Conservation (phyloP, 1,140 invertebrate genomes). For the Ladona fulva region DNA sequence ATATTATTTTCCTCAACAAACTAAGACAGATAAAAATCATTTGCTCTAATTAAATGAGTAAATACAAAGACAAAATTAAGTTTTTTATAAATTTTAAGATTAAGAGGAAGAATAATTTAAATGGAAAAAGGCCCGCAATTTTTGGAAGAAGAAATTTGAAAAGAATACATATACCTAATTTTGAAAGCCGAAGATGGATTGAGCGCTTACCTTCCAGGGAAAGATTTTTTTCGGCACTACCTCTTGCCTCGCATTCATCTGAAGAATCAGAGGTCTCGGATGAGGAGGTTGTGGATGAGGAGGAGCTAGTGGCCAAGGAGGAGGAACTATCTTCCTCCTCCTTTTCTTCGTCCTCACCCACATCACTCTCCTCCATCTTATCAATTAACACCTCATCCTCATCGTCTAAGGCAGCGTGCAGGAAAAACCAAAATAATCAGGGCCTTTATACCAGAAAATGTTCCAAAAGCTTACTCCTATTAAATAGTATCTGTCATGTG, state of each 20-base stretch:
- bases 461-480: not conserved
- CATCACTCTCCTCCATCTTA: not conserved
- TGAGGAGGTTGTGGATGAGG: not conserved
- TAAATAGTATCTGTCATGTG: too few species aligned
- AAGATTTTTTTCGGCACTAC: slow-evolving; percentile 10
- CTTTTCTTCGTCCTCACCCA: not conserved
- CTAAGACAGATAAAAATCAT: too few species aligned
- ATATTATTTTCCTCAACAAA: too few species aligned
- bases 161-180: not conserved
- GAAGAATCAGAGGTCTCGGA: slow-evolving; percentile 11
- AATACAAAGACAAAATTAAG: too few species aligned
- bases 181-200: not conserved
- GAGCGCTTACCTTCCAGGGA: slow-evolving; percentile 14
- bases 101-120: too few species aligned
- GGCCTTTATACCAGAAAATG: not conserved
- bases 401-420: slow-evolving; percentile 15
- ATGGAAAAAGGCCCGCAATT: too few species aligned
- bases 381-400: slow-evolving; percentile 1
- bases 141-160: not conserved
- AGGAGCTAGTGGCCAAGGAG: not conserved
- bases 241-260: slow-evolving; percentile 7
- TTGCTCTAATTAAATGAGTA: too few species aligned
- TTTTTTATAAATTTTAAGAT: too few species aligned
- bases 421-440: slow-evolving; percentile 12
- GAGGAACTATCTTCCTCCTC: not conserved